phyloP scores from a whole-genome alignment of 2,113 vertebrate genomes.

The Copsychus sechellarum region DNA sequence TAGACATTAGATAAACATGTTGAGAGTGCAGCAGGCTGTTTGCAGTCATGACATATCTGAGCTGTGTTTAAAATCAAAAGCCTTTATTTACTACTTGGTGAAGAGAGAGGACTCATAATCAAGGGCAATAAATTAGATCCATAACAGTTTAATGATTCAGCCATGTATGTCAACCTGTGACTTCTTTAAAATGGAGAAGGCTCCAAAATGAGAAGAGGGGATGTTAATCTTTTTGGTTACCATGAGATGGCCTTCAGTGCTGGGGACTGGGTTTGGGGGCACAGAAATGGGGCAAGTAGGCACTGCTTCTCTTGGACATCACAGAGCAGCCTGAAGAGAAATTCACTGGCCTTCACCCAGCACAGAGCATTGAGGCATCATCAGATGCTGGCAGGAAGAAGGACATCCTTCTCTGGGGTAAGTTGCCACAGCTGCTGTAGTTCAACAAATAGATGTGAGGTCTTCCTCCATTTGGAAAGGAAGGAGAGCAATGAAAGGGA shows the following conservation, averaged over 20 bases:
- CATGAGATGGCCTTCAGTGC: neutral
- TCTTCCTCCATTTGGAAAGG: neutral
- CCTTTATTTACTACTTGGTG: slow-evolving; percentile 64
- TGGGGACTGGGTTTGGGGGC: neutral
- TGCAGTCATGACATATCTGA: slow-evolving; percentile 50
- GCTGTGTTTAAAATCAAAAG: slow-evolving; percentile 64
- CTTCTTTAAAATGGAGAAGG: neutral
- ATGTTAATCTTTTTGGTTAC: neutral
- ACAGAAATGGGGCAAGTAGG: neutral
- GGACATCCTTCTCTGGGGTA: neutral
- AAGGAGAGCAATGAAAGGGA: neutral
- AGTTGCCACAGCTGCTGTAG: neutral
- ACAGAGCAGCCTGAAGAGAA: neutral
- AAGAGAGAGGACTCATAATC: slow-evolving; percentile 30
- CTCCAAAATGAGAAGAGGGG: neutral
- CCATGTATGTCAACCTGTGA: neutral
- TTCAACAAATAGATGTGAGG: neutral
- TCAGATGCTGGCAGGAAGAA: neutral
- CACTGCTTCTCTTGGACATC: neutral
- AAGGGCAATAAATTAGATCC: slow-evolving; percentile 1
- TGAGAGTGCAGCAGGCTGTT: slow-evolving; percentile 52
- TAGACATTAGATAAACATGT: slow-evolving; percentile 54
- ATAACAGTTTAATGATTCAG: neutral
- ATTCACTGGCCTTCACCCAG: neutral
- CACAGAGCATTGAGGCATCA: neutral